Percentiles rank a stretch among this genome's conserved stretches.
Conservation (phyloP, 2,888 invertebrate species). For the Muscina levida region DNA sequence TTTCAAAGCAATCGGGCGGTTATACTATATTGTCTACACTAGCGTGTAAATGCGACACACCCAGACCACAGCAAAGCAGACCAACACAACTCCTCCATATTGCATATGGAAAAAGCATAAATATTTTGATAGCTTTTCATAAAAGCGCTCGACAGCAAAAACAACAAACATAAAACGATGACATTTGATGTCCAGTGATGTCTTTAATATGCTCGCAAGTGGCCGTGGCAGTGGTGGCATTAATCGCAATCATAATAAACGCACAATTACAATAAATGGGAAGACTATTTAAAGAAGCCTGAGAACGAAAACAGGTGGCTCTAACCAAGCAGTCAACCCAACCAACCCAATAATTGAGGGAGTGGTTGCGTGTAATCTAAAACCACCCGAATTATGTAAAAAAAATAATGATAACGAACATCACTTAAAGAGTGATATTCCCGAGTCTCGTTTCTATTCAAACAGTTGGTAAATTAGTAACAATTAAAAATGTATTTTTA, state of each 20-base stretch:
- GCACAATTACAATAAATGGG: slow-evolving; percentile 61
- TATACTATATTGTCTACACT: not conserved
- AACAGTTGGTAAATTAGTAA: slow-evolving; percentile 54
- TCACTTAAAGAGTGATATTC: slow-evolving; percentile 2
- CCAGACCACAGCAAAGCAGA: slow-evolving; percentile 52
- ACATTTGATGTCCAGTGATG: slow-evolving; percentile 48
- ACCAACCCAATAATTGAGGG: slow-evolving; percentile 34
- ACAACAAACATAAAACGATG: slow-evolving; percentile 39
- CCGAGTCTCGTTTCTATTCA: slow-evolving; percentile 16
- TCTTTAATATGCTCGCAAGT: slow-evolving; percentile 24
- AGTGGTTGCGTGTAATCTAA: slow-evolving; percentile 44
- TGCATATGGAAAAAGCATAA: slow-evolving; percentile 61
- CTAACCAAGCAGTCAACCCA: no score
- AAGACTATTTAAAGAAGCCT: slow-evolving; percentile 57
- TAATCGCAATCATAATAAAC: slow-evolving; percentile 57
- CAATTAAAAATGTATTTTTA: slow-evolving; percentile 46
- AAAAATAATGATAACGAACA: no score
- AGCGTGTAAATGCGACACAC: slow-evolving; percentile 50
- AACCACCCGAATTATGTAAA: slow-evolving; percentile 10
- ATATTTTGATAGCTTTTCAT: slow-evolving; percentile 67
- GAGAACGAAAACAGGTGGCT: slow-evolving; percentile 59
- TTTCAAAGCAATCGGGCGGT: slow-evolving; percentile 13
- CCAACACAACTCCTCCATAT: not conserved
- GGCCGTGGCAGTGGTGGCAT: slow-evolving; percentile 38
- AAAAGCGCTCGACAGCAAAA: slow-evolving; percentile 45